Percentiles rank a stretch among this genome's conserved stretches.
Evolutionary conservation across 2,888 invertebrate species (phyloP).

Genomic region (Ormia ochracea): DNA sequence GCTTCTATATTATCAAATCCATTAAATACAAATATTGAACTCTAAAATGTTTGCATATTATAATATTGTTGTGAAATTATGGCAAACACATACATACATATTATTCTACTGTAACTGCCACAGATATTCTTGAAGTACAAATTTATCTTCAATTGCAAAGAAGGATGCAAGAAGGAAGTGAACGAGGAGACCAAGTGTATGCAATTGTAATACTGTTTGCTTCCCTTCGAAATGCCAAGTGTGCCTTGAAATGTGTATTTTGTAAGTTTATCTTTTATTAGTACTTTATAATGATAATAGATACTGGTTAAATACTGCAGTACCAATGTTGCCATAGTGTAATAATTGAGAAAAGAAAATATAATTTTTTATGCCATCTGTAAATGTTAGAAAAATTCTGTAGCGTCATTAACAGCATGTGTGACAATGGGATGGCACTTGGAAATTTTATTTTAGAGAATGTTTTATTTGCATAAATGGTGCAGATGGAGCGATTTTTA

Average conservation of each 20-base stretch:
- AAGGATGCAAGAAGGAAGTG: neutral
- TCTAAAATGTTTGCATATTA: constrained; percentile 42
- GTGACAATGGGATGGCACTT: no score
- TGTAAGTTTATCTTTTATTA: constrained; percentile 42
- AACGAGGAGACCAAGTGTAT: neutral
- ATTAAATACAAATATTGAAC: constrained; percentile 49
- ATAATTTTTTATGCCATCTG: neutral
- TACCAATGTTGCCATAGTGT: neutral
- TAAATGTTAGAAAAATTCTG: no score
- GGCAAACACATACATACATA: no score
- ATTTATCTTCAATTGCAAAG: constrained; percentile 3
- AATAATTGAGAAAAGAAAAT: neutral
- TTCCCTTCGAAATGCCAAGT: constrained; percentile 15
- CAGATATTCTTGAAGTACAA: neutral
- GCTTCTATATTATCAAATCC: constrained; percentile 9
- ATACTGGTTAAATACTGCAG: constrained; percentile 39
- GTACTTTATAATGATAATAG: constrained; percentile 40
- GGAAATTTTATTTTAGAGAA: no score
- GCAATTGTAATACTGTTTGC: neutral
- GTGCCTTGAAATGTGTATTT: constrained; percentile 13
- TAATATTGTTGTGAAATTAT: constrained; percentile 44
- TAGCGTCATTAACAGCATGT: no score
- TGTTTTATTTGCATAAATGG: no score
- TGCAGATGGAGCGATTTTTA: no score
- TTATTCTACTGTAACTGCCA: constrained; percentile 20